These are phyloP conservation scores for Campoplex nolae DNA, from an alignment of 2,888 invertebrate genomes.

Conservation along the genomic window DNA sequence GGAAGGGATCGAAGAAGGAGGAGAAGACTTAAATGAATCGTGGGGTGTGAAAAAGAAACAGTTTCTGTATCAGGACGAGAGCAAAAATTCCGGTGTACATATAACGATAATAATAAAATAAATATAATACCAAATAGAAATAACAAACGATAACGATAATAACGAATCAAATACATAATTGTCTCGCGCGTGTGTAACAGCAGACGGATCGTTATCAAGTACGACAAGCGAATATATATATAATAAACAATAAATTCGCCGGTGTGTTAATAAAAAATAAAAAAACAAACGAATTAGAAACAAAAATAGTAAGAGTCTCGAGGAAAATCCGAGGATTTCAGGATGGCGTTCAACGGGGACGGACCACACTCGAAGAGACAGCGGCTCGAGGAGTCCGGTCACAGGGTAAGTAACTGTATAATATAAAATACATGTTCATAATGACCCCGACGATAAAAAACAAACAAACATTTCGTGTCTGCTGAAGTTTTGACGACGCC, in stretches of 20 bases:
- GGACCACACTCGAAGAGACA: slow-evolving; percentile 85
- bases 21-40: not conserved
- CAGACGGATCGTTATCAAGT: slow-evolving; percentile 26
- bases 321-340: slow-evolving; percentile 56
- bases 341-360: slow-evolving; percentile 85
- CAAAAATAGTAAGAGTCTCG: not conserved
- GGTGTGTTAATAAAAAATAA: slow-evolving; percentile 25
- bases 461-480: not conserved
- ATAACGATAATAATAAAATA: not conserved
- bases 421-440: not conserved
- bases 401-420: slow-evolving; percentile 79
- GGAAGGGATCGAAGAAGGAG: not conserved
- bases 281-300: not conserved
- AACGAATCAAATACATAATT: slow-evolving; percentile 48
- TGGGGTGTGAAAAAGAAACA: slow-evolving; percentile 34
- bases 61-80: not conserved
- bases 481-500: not conserved
- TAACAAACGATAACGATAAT: slow-evolving; percentile 1
- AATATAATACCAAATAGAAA: not conserved
- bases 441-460: not conserved
- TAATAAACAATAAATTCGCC: slow-evolving; percentile 15
- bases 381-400: slow-evolving; percentile 83
- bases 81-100: slow-evolving; percentile 21
- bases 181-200: slow-evolving; percentile 56
- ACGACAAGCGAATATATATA: slow-evolving; percentile 6